Evolutionary conservation across 1,140 invertebrate genomes (phyloP).

Genomic region (Cydia pomonella): DNA sequence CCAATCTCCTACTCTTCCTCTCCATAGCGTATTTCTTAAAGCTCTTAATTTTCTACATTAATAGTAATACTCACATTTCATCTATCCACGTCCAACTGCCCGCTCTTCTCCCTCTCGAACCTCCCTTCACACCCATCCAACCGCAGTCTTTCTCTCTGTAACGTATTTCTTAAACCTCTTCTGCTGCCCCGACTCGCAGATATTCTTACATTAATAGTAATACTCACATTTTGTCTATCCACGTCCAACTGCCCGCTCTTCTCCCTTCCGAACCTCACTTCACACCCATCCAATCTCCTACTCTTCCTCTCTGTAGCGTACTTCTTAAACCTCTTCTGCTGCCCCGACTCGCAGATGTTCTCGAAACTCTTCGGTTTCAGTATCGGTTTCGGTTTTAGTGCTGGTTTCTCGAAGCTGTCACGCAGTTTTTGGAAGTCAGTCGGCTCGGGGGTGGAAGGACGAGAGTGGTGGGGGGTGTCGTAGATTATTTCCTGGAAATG

Average conservation of each 20-base stretch:
- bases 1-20: slow-evolving; percentile 48
- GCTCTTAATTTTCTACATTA: no score
- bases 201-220: slow-evolving; percentile 37
- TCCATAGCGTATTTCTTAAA: slow-evolving; percentile 60
- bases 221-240: slow-evolving; percentile 71
- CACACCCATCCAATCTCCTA: slow-evolving; percentile 41
- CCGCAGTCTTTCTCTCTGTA: slow-evolving; percentile 56
- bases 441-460: slow-evolving; percentile 45
- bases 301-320: slow-evolving; percentile 57
- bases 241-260: slow-evolving; percentile 58
- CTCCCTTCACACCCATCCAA: slow-evolving; percentile 35
- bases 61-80: slow-evolving; percentile 64
- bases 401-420: slow-evolving; percentile 28
- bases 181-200: slow-evolving; percentile 47
- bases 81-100: slow-evolving; percentile 65
- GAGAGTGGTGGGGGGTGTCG: slow-evolving; percentile 58
- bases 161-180: slow-evolving; percentile 53
- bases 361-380: slow-evolving; percentile 45
- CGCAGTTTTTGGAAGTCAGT: slow-evolving; percentile 21
- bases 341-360: slow-evolving; percentile 49
- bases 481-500: slow-evolving; percentile 72
- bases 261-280: slow-evolving; percentile 48
- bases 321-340: slow-evolving; percentile 48
- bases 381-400: slow-evolving; percentile 40
- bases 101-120: slow-evolving; percentile 47